Evolutionary conservation across 2,797 vertebrate species (phyloP).

Genomic region (Lacerta bilineata): DNA sequence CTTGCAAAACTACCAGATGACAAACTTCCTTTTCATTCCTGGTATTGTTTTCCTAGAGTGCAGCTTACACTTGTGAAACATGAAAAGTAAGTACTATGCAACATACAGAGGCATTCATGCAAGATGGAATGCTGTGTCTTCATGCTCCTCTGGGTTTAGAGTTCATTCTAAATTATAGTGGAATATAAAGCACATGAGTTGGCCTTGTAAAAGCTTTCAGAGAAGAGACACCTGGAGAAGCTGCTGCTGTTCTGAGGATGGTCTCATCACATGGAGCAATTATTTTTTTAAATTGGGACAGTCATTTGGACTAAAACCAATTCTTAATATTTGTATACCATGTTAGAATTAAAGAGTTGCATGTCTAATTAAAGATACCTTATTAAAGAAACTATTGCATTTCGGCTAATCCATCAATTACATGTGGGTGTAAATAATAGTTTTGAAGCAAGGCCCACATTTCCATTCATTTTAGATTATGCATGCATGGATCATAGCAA

Average conservation of each 20-base stretch:
- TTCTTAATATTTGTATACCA: background rate
- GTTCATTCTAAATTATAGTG: slow-evolving; percentile 11
- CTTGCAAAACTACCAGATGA: no score
- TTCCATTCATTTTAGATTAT: background rate
- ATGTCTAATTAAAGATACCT: background rate
- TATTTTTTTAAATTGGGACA: background rate
- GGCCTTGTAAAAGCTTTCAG: background rate
- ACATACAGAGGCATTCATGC: slow-evolving; percentile 7
- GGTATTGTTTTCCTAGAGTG: slow-evolving; percentile 26
- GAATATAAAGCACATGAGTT: background rate
- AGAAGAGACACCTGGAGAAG: background rate
- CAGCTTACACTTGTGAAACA: slow-evolving; percentile 14
- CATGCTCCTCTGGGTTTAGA: slow-evolving; percentile 22
- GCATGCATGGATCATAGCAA: background rate
- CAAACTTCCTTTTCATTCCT: background rate
- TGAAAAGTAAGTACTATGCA: background rate
- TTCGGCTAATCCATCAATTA: background rate
- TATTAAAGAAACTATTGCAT: background rate
- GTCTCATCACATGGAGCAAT: no score
- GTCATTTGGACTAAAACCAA: background rate
- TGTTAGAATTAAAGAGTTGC: background rate
- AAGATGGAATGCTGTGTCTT: slow-evolving; percentile 8
- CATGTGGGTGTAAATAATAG: background rate
- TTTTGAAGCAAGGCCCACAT: background rate
- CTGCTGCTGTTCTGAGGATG: background rate